Base-by-base conservation (phyloP, 2,888 invertebrate genomes). In the Cryptocephalus primarius region DNA sequence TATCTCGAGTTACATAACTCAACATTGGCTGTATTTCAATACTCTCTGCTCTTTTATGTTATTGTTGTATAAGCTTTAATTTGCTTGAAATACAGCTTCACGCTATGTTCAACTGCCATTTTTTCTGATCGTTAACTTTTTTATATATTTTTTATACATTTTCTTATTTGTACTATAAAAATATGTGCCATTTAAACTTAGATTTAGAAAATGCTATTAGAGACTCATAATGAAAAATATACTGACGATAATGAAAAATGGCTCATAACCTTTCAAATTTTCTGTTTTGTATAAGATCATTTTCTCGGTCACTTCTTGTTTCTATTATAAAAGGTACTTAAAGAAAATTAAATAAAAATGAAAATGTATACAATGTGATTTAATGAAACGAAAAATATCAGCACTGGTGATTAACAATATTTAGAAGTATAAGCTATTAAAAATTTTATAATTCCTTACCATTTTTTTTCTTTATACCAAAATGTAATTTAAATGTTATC, bases 321-420 rank as follows among this genome's bases (percentile, higher is more conserved):
- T 22, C 22, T 22, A 22, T 22, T 22, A 22, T 22, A 22, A 22
- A 22, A 22, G 22, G 22, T 22, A 22, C 22, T 22, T 22, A 22
- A 22, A 22, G 22, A 22, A 22, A 22, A 22, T 22, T 22, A 22
- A 22, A 22, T 22, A 49, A 46, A 45, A 48, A 49, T 54, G 50
- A 43, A 42, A 48, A 48, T 43, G 45, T 49, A 48, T 51, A 53
- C 49, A 63, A 64, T 69, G 68, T 69, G 69, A 69, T 70, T 64
- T 63, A 59, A 61, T 58, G 60, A 67, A 67, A 63, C 56, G 68
- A 65, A 70, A 70, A 68, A 62, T 70, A 70, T 70, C 70, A 70
- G 66, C 63, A 68, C 68, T 64, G 67, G 68, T 70, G 68, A 69
- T 68, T 65, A 67, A 68, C 63, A 65, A 64, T 63, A 61, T 63